phyloP scores from a whole-genome alignment of 2,797 vertebrate species.

The Parauchenoglanis ngamensis region DNA sequence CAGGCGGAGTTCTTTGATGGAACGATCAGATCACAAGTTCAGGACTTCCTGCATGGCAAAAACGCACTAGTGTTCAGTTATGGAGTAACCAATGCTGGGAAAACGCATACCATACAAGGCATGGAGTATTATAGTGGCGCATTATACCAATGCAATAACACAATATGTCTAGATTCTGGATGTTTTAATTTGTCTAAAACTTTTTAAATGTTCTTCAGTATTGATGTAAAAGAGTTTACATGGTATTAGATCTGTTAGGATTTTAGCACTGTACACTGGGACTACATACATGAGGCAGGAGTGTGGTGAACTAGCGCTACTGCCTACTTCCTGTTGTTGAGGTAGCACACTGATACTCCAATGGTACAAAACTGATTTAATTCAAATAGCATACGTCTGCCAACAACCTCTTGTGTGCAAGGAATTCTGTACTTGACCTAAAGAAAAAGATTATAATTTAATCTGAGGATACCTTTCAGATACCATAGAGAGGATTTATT shows the following conservation, averaged over 20 bases:
- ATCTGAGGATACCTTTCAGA: background rate
- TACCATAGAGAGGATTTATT: background rate
- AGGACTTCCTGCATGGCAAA: constrained; percentile 77
- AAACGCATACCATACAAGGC: constrained; percentile 91
- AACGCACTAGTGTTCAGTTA: constrained; percentile 88
- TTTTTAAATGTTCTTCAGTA: background rate
- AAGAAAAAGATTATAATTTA: background rate
- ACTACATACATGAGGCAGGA: background rate
- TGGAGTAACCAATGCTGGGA: constrained; percentile 92
- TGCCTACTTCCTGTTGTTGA: too few relatives aligned
- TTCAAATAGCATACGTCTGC: background rate
- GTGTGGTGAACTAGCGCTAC: background rate
- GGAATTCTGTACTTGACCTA: too few relatives aligned
- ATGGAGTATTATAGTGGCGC: background rate
- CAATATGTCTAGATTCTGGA: background rate
- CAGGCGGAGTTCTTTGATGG: constrained; percentile 82
- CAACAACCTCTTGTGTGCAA: background rate
- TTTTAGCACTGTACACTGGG: background rate
- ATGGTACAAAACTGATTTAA: background rate
- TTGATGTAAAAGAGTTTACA: background rate
- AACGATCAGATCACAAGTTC: constrained; percentile 77
- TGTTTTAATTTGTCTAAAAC: background rate
- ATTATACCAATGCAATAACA: background rate
- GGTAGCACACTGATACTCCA: background rate
- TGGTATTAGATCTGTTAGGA: background rate